Base-by-base conservation (phyloP, 2,888 invertebrate genomes). In the Sisyra terminalis region DNA sequence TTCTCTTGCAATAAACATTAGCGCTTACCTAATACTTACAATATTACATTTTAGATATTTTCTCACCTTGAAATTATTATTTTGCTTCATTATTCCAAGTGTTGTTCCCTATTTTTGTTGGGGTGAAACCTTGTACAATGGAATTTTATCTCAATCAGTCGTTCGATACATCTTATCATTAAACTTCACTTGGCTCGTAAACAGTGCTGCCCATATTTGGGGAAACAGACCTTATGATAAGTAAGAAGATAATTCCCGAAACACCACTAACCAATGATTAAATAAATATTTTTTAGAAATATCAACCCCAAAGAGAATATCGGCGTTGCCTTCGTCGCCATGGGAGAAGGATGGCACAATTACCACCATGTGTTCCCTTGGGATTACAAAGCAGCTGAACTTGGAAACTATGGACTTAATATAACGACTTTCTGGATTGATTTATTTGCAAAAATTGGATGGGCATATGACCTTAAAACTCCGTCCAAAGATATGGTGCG, bases 281-380 rank as follows among this genome's bases (percentile, higher is more conserved):
- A 14, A 29, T 3, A 17, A 70, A 68, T 47, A 71, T 74, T 49
- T 80, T 53, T 53, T 61, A 84, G 87, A 50, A 65, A 67, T 56
- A 82, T 92, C 52, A 80, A 75, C 59, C 89, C 93, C 1, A 64
- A 71, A 0, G 81, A 93, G 61, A 90, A 86, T 57, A 64, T 71
- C 46, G 59, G 67, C 0, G 89, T 92, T 0, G 75, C 87, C 0
- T 53, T 84, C 0, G 53, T 78, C 29, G 74, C 85, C 0, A 66
- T 85, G 65, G 88, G 87, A 1, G 87, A 87, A 60, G 90, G 90
- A 2, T 92, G 86, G 82, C 90, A 92, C 65, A 92, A 93, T 64
- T 93, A 87, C 61, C 92, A 92, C 58, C 92, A 93, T 62, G 82
- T 83, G 0, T 93, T 92, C 61, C 92, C 92, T 0, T 88, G 86